Base-by-base conservation (phyloP, 1,140 invertebrate species). In the Lerema accius region DNA sequence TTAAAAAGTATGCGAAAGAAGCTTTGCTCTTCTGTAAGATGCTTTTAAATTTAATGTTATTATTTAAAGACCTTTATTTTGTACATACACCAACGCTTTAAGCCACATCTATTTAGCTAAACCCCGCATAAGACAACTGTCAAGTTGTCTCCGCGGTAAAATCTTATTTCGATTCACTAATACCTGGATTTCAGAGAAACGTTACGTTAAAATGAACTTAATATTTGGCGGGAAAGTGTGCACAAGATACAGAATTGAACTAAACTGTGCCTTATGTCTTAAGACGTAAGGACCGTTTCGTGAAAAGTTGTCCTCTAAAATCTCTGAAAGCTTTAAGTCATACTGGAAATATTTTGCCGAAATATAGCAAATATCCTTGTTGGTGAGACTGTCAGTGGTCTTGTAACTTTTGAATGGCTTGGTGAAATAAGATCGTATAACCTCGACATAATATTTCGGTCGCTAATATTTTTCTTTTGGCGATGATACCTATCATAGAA, bases 201-300 rank as follows among this genome's bases (percentile, higher is more conserved):
- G 23, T 55, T 55, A 15, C 51, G 39, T 55, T 55, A 55, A 55
- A 55, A 55, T 55, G 51, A 55, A 55, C 51, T 37, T 43, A 42
- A 42, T 43, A 55, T 28, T 55, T 42, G 37, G 19, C 15, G 39
- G 11, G 13, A 26, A 23, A 42, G 13, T 37, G 9, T 39, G 23
- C 11, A 26, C 1, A 9, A 4, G 0, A 0, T n/a, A 37, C 15
- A 9, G 0, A 9, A 3, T 13, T 13, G 7, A 43, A 17, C 6
- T 7, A 55, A 55, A 55, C 9, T 10, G 51, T 26, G n/a, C 4
- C 51, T 55, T 40, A 55, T 53, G 5, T 42, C 6, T 6, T 2
- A 5, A 23, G 19, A 3, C 2, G 5, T 23, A 23, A 23, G 19
- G 19, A 23, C 5, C 5, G 19, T 23, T 28, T 23, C 3, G 16